A percentile compares a stretch with the other conserved stretches of the same genome.
Evolutionary conservation across 2,797 vertebrate genomes (phyloP).

Genomic region (Rhinogobio ventralis): DNA sequence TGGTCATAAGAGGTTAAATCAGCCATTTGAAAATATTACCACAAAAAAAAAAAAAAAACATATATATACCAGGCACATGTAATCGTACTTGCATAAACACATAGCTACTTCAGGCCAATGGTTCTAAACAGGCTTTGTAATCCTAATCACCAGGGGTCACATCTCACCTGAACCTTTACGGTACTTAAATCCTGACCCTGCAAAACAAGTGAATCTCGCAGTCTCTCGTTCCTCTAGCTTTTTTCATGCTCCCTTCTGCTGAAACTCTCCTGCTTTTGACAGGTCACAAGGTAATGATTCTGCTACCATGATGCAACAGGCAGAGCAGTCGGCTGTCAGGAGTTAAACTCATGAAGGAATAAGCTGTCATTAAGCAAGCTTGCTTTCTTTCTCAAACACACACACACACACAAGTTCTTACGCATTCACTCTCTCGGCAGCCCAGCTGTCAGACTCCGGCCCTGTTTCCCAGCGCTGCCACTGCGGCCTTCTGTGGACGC

Average conservation of each 20-base stretch:
- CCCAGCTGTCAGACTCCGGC: slow-evolving; percentile 52
- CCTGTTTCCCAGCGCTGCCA: slow-evolving; percentile 63
- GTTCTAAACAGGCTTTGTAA: background rate
- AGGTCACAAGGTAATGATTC: slow-evolving; percentile 97
- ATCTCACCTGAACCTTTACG: background rate
- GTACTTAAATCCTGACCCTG: background rate
- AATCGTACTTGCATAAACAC: background rate
- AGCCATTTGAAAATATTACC: slow-evolving; percentile 53
- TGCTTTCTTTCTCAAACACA: slow-evolving; percentile 44
- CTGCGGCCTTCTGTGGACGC: slow-evolving; percentile 77
- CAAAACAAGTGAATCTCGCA: slow-evolving; percentile 3
- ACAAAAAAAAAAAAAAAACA: slow-evolving; percentile 2
- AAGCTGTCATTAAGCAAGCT: slow-evolving; percentile 89
- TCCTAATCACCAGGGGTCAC: background rate
- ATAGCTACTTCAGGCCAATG: background rate
- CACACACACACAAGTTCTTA: slow-evolving; percentile 56
- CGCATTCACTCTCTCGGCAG: slow-evolving; percentile 60
- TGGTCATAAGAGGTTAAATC: slow-evolving; percentile 53
- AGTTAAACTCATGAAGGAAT: slow-evolving; percentile 97
- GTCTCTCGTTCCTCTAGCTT: slow-evolving; percentile 52
- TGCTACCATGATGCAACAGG: slow-evolving; percentile 95
- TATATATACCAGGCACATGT: background rate
- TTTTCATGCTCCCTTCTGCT: slow-evolving; percentile 66
- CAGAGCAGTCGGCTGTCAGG: slow-evolving; percentile 95
- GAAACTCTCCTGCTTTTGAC: slow-evolving; percentile 79